These are phyloP conservation scores for Cyprinodon diabolis DNA, from an alignment of 2,797 vertebrate genomes.

Conservation along the genomic window DNA sequence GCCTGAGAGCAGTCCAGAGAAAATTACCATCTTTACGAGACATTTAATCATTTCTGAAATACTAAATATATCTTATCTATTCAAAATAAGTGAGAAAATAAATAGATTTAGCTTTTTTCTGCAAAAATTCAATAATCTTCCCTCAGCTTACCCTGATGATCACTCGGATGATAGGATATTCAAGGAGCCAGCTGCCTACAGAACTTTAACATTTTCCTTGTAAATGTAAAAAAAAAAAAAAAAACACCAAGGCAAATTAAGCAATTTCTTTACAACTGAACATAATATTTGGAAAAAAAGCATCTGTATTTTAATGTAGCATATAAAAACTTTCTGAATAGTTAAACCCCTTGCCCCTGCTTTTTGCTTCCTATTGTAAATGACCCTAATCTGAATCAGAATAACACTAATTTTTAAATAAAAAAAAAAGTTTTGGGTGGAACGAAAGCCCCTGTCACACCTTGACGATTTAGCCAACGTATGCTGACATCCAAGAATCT, in stretches of 20 bases:
- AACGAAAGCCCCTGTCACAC: too few species aligned
- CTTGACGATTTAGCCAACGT: too few species aligned
- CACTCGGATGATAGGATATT: background rate
- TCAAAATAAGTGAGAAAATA: slow-evolving; percentile 4
- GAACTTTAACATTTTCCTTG: background rate
- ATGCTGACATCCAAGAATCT: too few species aligned
- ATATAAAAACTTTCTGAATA: too few species aligned
- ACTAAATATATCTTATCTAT: slow-evolving; percentile 24
- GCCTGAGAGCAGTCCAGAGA: slow-evolving; percentile 11
- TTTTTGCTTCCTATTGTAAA: too few species aligned
- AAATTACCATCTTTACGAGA: slow-evolving; percentile 33
- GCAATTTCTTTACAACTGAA: background rate
- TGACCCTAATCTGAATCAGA: too few species aligned
- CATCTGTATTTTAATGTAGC: background rate
- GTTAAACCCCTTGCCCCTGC: too few species aligned
- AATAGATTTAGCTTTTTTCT: slow-evolving; percentile 5
- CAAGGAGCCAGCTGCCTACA: background rate
- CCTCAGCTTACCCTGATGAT: background rate
- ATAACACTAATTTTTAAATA: too few species aligned
- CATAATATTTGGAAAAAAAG: background rate
- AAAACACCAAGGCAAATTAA: background rate
- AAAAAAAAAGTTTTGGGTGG: too few species aligned
- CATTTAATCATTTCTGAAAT: slow-evolving; percentile 17
- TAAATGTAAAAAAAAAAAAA: background rate
- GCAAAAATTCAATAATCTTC: slow-evolving; percentile 4